phyloP scores from a whole-genome alignment of 2,113 vertebrate genomes.

The Cisticola juncidis region DNA sequence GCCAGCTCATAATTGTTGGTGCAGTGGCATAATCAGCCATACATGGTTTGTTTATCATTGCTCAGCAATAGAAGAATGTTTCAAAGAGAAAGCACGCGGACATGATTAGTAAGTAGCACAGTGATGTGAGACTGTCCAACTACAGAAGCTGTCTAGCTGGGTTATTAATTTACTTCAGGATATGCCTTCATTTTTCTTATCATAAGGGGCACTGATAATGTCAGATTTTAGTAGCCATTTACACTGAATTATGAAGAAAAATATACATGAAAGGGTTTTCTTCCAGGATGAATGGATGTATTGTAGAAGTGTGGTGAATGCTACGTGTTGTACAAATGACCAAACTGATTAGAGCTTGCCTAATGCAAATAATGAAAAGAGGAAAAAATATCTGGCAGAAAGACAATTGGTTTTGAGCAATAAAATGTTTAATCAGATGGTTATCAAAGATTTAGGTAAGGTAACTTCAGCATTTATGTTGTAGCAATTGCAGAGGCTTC shows the following conservation, averaged over 20 bases:
- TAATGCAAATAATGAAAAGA: neutral
- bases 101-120: constrained; percentile 46
- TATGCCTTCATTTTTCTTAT: constrained; percentile 37
- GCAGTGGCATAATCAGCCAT: constrained; percentile 57
- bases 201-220: neutral
- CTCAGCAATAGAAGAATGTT: constrained; percentile 43
- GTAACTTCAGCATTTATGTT: neutral
- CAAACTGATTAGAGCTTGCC: neutral
- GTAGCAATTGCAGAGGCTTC: neutral
- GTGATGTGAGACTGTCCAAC: neutral
- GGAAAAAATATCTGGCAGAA: neutral
- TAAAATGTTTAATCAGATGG: neutral
- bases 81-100: constrained; percentile 54
- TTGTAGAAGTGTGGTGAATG: neutral
- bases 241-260: neutral
- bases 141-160: neutral
- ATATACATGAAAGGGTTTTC: neutral
- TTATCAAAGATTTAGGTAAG: neutral
- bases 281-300: neutral
- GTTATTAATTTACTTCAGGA: neutral
- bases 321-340: neutral
- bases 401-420: neutral
- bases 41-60: constrained; percentile 63
- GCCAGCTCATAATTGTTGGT: constrained; percentile 68
- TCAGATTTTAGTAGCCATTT: constrained; percentile 56